Evolutionary conservation across 2,888 invertebrate species (phyloP), one percentile per base, ranked within the genome.

Genomic region (Drosophila anceps): DNA sequence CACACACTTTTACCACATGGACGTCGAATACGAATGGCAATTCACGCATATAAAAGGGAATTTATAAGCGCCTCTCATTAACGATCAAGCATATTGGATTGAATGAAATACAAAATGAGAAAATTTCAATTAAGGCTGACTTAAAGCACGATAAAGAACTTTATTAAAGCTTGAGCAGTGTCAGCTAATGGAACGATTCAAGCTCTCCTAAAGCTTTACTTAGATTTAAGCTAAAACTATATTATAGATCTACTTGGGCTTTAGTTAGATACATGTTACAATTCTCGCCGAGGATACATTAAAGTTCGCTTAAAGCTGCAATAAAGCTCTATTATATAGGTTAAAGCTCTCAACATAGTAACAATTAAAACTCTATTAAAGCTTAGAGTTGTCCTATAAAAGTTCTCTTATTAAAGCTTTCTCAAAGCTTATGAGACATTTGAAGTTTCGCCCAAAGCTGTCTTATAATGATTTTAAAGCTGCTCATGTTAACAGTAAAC

Each of bases 41-140:
- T 48, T 13, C 57, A 53, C 12, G 50, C 66, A 43, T 59, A 41
- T 78, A 27, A 53, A 79, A 78, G 41, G 62, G 18, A 76, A 37
- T 46, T 41, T 24, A 8, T 37, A 35, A 35, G 29, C 8, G 8
- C n/a, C 7, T 50, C 13, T 55, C n/a, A 43, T 35, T 37, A 69
- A 35, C 46, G 54, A 67, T 50, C 55, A 12, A 37, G 20, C 20
- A 20, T 43, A 20, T 43, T 20, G 1, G 20, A 43, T 12, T 12
- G 6, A 43, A 2, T 37, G 0, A 20, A 43, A 20, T 20, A 2
- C 15, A 0, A 20, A 43, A 20, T 20, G 10, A 2, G 12, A 12
- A 43, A 4, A 20, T 0, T 3, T 3, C 18, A 1, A 6, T 43
- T 10, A n/a, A 20, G 20, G 43, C 43, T 20, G 4, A 0, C 0